Percentiles rank a stretch among this genome's conserved stretches.
Conservation (phyloP, 2,113 vertebrate species). For the Bubalus kerabau region DNA sequence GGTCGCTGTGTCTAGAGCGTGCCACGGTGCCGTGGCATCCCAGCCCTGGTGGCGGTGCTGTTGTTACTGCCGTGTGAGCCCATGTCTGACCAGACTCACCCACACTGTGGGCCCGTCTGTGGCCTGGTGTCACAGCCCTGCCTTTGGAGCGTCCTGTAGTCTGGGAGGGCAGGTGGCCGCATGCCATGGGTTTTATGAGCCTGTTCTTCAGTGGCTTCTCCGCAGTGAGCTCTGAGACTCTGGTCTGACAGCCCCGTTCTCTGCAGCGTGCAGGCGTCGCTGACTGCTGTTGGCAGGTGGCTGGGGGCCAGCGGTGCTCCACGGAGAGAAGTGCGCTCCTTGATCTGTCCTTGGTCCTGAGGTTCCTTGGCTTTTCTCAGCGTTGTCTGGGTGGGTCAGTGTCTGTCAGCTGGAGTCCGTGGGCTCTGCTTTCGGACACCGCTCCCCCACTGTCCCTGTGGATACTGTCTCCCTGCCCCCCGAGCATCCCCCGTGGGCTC, state of each 20-base stretch:
- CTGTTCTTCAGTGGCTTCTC: background rate
- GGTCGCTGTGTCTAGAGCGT: no score
- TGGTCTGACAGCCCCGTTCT: background rate
- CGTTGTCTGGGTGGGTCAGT: fast-evolving
- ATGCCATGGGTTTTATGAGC: fast-evolving
- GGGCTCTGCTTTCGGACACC: no score
- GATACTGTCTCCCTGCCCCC: fast-evolving
- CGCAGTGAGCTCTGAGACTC: background rate
- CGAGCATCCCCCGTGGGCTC: fast-evolving
- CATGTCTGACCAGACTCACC: no score
- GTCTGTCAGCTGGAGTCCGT: no score
- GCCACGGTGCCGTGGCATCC: no score
- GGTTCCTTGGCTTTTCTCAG: background rate
- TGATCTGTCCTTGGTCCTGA: background rate
- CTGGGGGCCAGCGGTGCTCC: no score
- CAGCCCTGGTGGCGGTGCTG: fast-evolving
- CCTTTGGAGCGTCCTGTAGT: background rate
- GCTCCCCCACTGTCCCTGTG: background rate
- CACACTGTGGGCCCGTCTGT: background rate
- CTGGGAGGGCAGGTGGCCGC: background rate
- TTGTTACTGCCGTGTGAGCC: fast-evolving
- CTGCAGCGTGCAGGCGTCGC: background rate
- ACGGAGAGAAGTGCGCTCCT: fast-evolving
- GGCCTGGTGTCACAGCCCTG: background rate
- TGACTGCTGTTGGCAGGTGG: fast-evolving